Base-by-base conservation (phyloP, 2,888 invertebrate genomes). In the Apomyelois bistriatella region DNA sequence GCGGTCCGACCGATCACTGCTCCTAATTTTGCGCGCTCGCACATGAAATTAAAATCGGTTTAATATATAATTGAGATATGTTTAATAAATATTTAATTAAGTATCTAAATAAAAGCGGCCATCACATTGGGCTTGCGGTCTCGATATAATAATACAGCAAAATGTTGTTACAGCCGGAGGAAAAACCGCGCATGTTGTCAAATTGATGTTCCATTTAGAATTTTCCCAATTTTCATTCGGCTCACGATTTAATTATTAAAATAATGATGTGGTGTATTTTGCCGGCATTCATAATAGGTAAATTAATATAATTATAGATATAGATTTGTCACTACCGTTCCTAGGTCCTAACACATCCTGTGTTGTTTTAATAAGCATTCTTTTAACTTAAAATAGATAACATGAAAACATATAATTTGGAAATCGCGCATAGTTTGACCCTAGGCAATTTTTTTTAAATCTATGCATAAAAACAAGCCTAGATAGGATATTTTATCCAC, bases 71-170 rank as follows among this genome's bases (percentile, higher is more conserved):
- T 85, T 85, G 86, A 79, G 85, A 85, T 85, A 86, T 85, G 85
- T 83, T 89, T 83, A 85, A 88, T 89, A 85, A 86, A 89, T 89
- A 87, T 87, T 88, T 87, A 89, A 89, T 89, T 88, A 85, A 85
- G 85, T 86, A 82, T 82, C 88, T 88, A 89, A 89, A 88, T 89
- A 89, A 87, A 85, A 82, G 84, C 82, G 71, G 61, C 68, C 68
- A 62, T 65, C 65, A 73, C 65, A 61, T 32, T 16, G 66, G 67
- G 70, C 64, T 64, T 88, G 84, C 65, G 85, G 85, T 80, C 66
- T 53, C 59, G 72, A 73, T 73, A 74, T 70, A 70, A 72, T 74
- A 72, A 66, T 69, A 64, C 69, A 81, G 81, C 79, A 79, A 80
- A 79, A 78, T 77, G 69, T 63, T 62, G 68, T 48, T 48, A 36